These are phyloP conservation scores for Diorhabda elongata DNA, from an alignment of 1,140 invertebrate genomes.

Conservation along the genomic window DNA sequence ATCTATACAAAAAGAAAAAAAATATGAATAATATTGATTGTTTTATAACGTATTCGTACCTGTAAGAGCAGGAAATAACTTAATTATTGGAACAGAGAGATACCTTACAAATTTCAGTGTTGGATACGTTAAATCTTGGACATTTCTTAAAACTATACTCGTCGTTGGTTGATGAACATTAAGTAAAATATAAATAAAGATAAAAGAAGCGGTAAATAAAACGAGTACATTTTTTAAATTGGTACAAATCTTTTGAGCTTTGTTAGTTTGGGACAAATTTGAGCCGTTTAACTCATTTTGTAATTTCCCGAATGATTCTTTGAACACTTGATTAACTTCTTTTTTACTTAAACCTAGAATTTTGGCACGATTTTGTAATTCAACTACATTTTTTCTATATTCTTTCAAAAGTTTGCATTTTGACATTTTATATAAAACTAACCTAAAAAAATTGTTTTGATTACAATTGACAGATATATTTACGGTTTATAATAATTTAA, in stretches of 20 bases:
- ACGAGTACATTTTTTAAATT: conserved; percentile 30
- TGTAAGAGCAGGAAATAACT: conserved; percentile 49
- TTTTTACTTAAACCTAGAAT: conserved; percentile 33
- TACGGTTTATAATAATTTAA: too few species aligned
- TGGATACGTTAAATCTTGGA: conserved; percentile 53
- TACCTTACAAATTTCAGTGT: conserved; percentile 50
- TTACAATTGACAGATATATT: too few species aligned
- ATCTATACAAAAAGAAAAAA: conserved; percentile 51
- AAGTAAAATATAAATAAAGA: conserved; percentile 41
- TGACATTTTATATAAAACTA: conserved; percentile 30
- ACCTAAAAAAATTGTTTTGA: background rate
- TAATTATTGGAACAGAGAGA: conserved; percentile 51
- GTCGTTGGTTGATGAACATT: conserved; percentile 47
- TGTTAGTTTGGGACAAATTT: conserved; percentile 17
- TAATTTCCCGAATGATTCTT: conserved; percentile 35
- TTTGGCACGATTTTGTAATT: conserved; percentile 39
- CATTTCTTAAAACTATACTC: conserved; percentile 47
- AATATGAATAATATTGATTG: background rate
- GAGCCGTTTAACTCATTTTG: conserved; percentile 27
- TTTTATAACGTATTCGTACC: conserved; percentile 24
- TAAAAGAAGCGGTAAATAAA: conserved; percentile 27
- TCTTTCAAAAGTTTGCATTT: conserved; percentile 30
- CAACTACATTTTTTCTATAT: conserved; percentile 39
- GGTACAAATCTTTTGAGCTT: conserved; percentile 27
- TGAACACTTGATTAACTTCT: conserved; percentile 37